These are phyloP conservation scores for Rhyacophila brunnea DNA, from an alignment of 1,140 invertebrate species.

Conservation along the genomic window DNA sequence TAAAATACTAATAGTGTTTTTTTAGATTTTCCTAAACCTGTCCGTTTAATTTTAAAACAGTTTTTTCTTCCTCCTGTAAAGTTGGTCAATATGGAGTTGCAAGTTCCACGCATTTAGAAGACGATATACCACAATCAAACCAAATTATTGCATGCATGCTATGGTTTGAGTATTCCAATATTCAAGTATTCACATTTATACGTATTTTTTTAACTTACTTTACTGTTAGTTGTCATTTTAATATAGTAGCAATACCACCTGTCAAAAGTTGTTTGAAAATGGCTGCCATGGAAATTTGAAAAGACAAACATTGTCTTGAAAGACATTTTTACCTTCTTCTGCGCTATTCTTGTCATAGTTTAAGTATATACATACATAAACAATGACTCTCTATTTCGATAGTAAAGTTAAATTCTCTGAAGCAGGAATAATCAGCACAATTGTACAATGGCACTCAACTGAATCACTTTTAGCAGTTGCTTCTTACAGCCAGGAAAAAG, in stretches of 20 bases:
- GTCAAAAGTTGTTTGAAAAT: constrained; percentile 31
- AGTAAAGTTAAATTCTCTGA: constrained; percentile 70
- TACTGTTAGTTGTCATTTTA: too few relatives aligned
- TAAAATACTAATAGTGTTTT: too few relatives aligned
- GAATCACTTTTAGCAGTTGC: constrained; percentile 80
- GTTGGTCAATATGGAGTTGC: too few relatives aligned
- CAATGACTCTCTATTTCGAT: constrained; percentile 77
- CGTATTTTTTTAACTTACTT: too few relatives aligned
- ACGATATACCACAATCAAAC: too few relatives aligned
- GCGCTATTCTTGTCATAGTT: not conserved
- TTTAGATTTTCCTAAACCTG: too few relatives aligned
- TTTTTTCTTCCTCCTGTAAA: too few relatives aligned
- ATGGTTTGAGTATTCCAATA: too few relatives aligned
- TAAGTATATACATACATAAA: constrained; percentile 15
- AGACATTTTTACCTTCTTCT: not conserved
- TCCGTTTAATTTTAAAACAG: too few relatives aligned
- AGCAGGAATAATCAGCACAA: constrained; percentile 68
- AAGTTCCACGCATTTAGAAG: too few relatives aligned
- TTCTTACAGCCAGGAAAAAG: constrained; percentile 81
- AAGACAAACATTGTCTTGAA: constrained; percentile 1
- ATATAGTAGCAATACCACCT: constrained; percentile 10
- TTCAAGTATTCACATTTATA: too few relatives aligned
- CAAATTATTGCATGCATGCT: too few relatives aligned
- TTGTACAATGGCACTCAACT: constrained; percentile 76
- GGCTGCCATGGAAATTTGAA: constrained; percentile 22